Evolutionary conservation across 2,797 vertebrate species (phyloP).

Genomic region (Chaetophractus vellerosus): DNA sequence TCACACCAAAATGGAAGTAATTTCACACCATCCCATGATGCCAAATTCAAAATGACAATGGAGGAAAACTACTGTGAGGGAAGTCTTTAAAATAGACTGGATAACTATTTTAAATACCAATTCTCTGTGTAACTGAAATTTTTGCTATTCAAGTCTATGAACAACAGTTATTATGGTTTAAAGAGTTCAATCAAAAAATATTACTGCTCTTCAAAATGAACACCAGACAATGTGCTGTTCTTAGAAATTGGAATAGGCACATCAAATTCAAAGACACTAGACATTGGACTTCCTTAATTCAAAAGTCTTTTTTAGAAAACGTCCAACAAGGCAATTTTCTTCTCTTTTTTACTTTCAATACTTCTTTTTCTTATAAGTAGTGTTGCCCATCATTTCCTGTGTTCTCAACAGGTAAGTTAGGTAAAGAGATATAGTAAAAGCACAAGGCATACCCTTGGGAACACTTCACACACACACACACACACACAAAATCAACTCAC

Average conservation of each 20-base stretch:
- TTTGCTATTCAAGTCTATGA: neutral
- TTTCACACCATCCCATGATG: neutral
- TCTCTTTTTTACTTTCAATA: neutral
- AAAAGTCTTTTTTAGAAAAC: slow-evolving; percentile 1
- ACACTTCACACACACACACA: neutral
- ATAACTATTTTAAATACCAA: slow-evolving; percentile 47
- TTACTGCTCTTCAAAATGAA: slow-evolving; percentile 24
- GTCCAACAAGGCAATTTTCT: neutral
- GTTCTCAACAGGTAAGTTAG: neutral
- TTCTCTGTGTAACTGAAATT: neutral
- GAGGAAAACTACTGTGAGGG: slow-evolving; percentile 34
- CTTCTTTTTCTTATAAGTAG: neutral
- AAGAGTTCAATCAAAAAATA: slow-evolving; percentile 44
- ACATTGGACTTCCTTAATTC: neutral
- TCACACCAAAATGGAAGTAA: slow-evolving; percentile 58
- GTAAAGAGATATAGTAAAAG: neutral
- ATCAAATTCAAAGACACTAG: neutral
- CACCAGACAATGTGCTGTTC: neutral
- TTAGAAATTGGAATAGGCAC: neutral
- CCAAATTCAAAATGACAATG: slow-evolving; percentile 68
- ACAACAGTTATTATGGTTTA: neutral
- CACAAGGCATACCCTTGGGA: neutral
- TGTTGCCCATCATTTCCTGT: neutral
- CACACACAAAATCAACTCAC: slow-evolving; percentile 91
- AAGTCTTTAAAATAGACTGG: slow-evolving; percentile 62